phyloP scores from a whole-genome alignment of 2,797 vertebrate genomes.

The Pelodytes ibericus region DNA sequence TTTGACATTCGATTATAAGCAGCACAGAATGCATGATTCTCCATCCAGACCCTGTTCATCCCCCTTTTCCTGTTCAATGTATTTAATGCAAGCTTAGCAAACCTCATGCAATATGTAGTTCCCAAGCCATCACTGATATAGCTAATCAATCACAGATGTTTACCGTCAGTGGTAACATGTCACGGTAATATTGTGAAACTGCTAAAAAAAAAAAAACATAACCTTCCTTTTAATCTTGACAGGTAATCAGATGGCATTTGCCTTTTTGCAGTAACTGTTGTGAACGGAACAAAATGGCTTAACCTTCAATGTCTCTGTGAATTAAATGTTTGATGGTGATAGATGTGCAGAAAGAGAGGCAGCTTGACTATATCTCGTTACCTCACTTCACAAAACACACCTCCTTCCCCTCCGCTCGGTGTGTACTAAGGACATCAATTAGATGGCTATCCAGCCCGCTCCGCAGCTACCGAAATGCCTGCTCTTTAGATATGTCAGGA shows the following conservation, averaged over 20 bases:
- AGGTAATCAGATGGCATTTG: slow-evolving; percentile 52
- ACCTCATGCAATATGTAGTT: too few relatives aligned
- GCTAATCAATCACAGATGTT: too few relatives aligned
- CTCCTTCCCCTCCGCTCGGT: slow-evolving; percentile 29
- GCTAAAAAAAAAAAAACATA: neutral
- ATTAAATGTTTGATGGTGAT: slow-evolving; percentile 52
- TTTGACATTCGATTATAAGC: too few relatives aligned
- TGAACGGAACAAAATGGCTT: slow-evolving; percentile 55
- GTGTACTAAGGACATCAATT: slow-evolving; percentile 39
- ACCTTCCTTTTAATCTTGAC: slow-evolving; percentile 57
- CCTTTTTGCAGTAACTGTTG: slow-evolving; percentile 45
- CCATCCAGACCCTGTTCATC: too few relatives aligned
- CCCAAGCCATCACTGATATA: too few relatives aligned
- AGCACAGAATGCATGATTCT: too few relatives aligned
- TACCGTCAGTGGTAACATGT: too few relatives aligned
- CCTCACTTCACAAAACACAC: slow-evolving; percentile 30
- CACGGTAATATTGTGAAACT: neutral
- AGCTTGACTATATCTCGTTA: slow-evolving; percentile 49
- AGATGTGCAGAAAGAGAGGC: slow-evolving; percentile 39
- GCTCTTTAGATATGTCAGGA: slow-evolving; percentile 55
- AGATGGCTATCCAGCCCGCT: slow-evolving; percentile 37
- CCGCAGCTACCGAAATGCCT: slow-evolving; percentile 28
- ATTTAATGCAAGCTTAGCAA: too few relatives aligned
- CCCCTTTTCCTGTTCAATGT: too few relatives aligned
- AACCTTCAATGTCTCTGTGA: slow-evolving; percentile 52